These are phyloP conservation scores for Drosophila bocqueti DNA, from an alignment of 1,140 invertebrate genomes.

Conservation along the genomic window DNA sequence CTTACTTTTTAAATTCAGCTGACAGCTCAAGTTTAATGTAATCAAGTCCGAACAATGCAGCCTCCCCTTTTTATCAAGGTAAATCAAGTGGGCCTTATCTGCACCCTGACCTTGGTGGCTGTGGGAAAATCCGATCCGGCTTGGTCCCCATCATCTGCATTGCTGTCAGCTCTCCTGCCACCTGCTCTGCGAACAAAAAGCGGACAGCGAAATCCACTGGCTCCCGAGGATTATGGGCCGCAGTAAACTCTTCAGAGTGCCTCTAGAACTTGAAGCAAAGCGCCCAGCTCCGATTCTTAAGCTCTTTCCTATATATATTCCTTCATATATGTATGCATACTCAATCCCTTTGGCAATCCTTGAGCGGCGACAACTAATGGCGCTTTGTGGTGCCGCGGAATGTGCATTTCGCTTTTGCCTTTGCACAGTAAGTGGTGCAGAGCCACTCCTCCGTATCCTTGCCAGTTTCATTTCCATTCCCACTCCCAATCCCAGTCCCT, in stretches of 20 bases:
- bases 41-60: slow-evolving; percentile 15
- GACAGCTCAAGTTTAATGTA: slow-evolving; percentile 26
- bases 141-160: slow-evolving; percentile 9
- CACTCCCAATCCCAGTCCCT: slow-evolving; percentile 6
- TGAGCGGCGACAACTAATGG: slow-evolving; percentile 64
- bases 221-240: slow-evolving; percentile 32
- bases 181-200: slow-evolving; percentile 5
- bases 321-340: not conserved
- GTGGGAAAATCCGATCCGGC: slow-evolving; percentile 5
- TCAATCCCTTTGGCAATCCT: slow-evolving; percentile 64
- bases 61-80: not conserved
- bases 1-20: not conserved
- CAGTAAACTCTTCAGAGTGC: slow-evolving; percentile 34
- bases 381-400: slow-evolving; percentile 67
- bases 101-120: slow-evolving; percentile 33
- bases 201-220: slow-evolving; percentile 17
- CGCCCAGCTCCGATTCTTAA: slow-evolving; percentile 16
- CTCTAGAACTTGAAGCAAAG: slow-evolving; percentile 52
- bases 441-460: slow-evolving; percentile 12
- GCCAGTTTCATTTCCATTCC: not conserved
- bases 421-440: slow-evolving; percentile 61
- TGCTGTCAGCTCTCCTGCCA: slow-evolving; percentile 14
- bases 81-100: slow-evolving; percentile 27
- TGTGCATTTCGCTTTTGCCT: slow-evolving; percentile 71
- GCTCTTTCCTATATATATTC: slow-evolving; percentile 11